Conservation (phyloP, 2,797 vertebrate genomes). For the Clarias laeviceps region DNA sequence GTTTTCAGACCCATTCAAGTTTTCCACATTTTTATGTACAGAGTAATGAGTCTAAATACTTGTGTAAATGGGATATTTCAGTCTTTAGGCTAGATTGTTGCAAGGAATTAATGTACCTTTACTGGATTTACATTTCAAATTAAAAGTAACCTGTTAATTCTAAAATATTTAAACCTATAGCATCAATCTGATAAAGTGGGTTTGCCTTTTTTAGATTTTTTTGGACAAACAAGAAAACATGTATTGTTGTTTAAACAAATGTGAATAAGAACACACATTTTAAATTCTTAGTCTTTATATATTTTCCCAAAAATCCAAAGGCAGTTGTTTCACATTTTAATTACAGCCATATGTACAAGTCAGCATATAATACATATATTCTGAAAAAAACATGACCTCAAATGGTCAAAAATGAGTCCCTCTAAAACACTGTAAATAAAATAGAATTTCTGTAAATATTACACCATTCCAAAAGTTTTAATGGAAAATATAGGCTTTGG, state of each 20-base stretch:
- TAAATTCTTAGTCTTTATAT: not conserved
- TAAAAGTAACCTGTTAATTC: not conserved
- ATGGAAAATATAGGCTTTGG: constrained; percentile 38
- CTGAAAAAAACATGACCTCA: constrained; percentile 28
- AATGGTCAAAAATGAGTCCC: constrained; percentile 4
- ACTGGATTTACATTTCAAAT: not conserved
- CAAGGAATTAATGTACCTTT: not conserved
- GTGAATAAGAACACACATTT: not conserved
- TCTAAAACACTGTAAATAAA: not conserved
- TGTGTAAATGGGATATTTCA: no score
- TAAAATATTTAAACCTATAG: not conserved
- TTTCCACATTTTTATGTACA: no score
- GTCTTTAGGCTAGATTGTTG: not conserved
- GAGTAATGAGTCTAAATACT: no score
- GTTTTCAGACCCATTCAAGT: no score
- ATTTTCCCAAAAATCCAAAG: not conserved
- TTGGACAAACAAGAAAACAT: not conserved
- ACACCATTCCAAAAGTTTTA: constrained; percentile 6
- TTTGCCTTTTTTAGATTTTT: not conserved
- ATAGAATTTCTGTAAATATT: constrained; percentile 38
- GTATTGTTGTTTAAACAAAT: not conserved
- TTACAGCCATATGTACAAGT: constrained; percentile 29
- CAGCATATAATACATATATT: constrained; percentile 11
- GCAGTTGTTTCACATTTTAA: constrained; percentile 14
- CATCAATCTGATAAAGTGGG: not conserved